Percentiles rank a stretch among this genome's conserved stretches.
These are phyloP conservation scores for Drosophila tani DNA, from an alignment of 1,140 invertebrate genomes.

Conservation along the genomic window DNA sequence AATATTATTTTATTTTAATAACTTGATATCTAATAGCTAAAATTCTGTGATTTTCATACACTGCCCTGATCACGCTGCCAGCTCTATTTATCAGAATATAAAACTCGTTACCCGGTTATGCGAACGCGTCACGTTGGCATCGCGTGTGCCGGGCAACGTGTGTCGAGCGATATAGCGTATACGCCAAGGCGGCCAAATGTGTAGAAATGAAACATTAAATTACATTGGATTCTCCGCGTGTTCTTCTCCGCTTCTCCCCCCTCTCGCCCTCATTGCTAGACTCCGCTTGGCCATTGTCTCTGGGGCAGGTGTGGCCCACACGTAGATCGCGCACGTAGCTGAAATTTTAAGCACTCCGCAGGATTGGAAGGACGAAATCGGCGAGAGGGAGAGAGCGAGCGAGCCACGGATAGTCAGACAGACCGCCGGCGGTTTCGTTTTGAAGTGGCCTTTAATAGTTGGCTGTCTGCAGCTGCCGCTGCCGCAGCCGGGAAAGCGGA, in stretches of 20 bases:
- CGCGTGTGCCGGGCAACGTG: slow-evolving; percentile 68
- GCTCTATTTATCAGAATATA: slow-evolving; percentile 25
- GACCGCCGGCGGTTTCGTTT: slow-evolving; percentile 66
- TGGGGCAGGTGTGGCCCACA: slow-evolving; percentile 69
- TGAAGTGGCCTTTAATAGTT: slow-evolving; percentile 81
- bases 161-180: slow-evolving; percentile 68
- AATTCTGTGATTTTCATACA: neutral
- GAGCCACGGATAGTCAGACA: slow-evolving; percentile 39
- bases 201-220: slow-evolving; percentile 81
- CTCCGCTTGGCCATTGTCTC: slow-evolving; percentile 45
- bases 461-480: slow-evolving; percentile 74
- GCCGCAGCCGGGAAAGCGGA: slow-evolving; percentile 35
- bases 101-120: slow-evolving; percentile 42
- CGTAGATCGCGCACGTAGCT: slow-evolving; percentile 70
- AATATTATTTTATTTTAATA: too few relatives aligned
- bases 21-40: neutral
- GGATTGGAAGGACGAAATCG: slow-evolving; percentile 9
- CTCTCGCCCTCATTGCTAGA: neutral
- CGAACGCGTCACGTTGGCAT: slow-evolving; percentile 68
- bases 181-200: slow-evolving; percentile 65
- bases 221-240: slow-evolving; percentile 55
- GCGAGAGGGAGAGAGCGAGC: slow-evolving; percentile 3
- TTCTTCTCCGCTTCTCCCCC: slow-evolving; percentile 4
- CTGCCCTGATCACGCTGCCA: slow-evolving; percentile 36
- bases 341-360: slow-evolving; percentile 75